phyloP scores from a whole-genome alignment of 2,888 invertebrate genomes.

The Spisula subtruncata region DNA sequence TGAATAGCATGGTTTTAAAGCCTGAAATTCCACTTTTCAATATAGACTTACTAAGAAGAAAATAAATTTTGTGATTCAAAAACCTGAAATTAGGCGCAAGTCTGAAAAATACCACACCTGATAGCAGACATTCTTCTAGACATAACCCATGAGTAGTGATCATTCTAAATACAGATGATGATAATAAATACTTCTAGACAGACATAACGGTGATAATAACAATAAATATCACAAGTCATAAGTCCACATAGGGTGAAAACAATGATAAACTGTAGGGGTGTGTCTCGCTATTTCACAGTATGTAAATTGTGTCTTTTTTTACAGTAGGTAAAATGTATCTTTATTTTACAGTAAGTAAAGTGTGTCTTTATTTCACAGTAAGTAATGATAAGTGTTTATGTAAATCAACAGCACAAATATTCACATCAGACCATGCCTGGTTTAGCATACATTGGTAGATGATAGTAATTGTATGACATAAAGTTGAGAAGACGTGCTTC shows the following conservation, averaged over 20 bases:
- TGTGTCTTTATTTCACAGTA: background rate
- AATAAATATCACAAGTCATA: background rate
- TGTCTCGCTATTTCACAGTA: background rate
- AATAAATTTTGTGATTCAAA: too few species aligned
- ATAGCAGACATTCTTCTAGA: slow-evolving; percentile 8
- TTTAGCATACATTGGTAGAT: slow-evolving; percentile 88
- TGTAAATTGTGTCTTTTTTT: too few species aligned
- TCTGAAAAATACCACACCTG: too few species aligned
- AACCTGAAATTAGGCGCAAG: too few species aligned
- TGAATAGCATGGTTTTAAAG: too few species aligned
- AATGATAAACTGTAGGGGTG: background rate
- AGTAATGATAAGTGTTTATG: background rate
- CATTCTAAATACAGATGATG: background rate
- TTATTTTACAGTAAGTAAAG: background rate
- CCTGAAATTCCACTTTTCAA: too few species aligned
- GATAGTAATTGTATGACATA: slow-evolving; percentile 87
- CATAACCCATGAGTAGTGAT: background rate
- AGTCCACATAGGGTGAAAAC: background rate
- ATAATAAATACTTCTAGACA: background rate
- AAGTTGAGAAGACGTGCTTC: slow-evolving; percentile 87
- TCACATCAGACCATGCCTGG: slow-evolving; percentile 86
- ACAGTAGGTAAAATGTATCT: too few species aligned
- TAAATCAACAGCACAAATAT: background rate
- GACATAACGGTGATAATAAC: background rate
- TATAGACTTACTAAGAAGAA: too few species aligned